Evolutionary conservation across 92 coral and sea anemone genomes (phyloP).

Genomic region (Porites cylindrica): DNA sequence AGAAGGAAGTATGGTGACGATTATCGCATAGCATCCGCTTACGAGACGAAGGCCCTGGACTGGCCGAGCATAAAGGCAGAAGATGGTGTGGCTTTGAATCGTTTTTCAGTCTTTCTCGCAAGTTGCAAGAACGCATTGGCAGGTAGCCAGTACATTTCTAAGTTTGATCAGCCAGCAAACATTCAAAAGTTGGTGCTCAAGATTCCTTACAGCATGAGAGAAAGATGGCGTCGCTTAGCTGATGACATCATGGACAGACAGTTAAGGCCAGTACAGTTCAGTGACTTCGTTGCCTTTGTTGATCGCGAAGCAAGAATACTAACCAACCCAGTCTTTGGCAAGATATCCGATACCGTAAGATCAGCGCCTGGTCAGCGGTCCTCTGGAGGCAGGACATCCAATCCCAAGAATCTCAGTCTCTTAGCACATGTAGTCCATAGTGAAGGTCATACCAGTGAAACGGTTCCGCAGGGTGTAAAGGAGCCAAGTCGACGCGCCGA

Average conservation of each 20-base stretch:
- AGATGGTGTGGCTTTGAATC: conserved; percentile 37
- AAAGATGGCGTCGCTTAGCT: conserved; percentile 47
- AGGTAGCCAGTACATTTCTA: conserved; percentile 44
- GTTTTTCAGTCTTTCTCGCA: conserved; percentile 50
- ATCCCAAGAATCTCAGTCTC: conserved; percentile 2
- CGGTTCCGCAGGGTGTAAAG: too few relatives aligned
- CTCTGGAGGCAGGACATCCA: background rate
- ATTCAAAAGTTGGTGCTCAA: conserved; percentile 35
- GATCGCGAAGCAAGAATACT: conserved; percentile 55
- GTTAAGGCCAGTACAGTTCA: conserved; percentile 24
- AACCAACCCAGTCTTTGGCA: conserved; percentile 61
- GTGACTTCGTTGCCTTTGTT: conserved; percentile 37
- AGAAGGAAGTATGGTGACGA: conserved; percentile 52
- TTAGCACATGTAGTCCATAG: background rate
- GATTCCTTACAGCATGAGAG: conserved; percentile 55
- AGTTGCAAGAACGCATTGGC: conserved; percentile 62
- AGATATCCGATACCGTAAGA: conserved; percentile 17
- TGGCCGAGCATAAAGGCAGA: conserved; percentile 42
- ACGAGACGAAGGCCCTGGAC: conserved; percentile 46
- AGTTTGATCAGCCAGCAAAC: conserved; percentile 62
- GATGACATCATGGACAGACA: conserved; percentile 38
- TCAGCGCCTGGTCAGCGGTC: background rate
- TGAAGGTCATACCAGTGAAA: too few relatives aligned
- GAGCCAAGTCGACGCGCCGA: too few relatives aligned
- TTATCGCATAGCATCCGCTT: conserved; percentile 50